These are phyloP conservation scores for Mellilla xanthometata DNA, from an alignment of 2,888 invertebrate species.

Conservation along the genomic window DNA sequence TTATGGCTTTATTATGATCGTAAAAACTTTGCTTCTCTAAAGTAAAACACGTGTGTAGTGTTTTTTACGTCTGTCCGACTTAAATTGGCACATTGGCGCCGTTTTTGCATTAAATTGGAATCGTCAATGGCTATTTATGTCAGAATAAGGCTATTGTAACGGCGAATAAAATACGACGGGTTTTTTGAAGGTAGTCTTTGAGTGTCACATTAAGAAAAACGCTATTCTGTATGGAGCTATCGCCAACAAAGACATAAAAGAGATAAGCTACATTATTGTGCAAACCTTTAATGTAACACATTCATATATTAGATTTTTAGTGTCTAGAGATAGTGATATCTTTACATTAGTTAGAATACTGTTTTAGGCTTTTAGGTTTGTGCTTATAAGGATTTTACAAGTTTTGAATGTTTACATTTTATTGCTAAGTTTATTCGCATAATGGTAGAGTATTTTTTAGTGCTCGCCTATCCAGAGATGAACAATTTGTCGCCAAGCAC, in stretches of 20 bases:
- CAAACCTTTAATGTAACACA: conserved; percentile 38
- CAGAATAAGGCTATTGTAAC: conserved; percentile 49
- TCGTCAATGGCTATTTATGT: conserved; percentile 49
- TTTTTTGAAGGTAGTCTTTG: conserved; percentile 42
- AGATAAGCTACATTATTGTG: conserved; percentile 41
- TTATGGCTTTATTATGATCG: conserved; percentile 17
- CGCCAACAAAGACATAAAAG: conserved; percentile 40
- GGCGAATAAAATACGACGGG: conserved; percentile 44
- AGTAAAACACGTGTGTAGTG: background rate
- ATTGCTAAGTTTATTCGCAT: no score
- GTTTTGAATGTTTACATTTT: no score
- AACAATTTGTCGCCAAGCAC: no score
- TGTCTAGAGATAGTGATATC: background rate
- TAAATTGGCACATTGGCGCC: conserved; percentile 43
- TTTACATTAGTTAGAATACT: no score
- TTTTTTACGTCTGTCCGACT: conserved; percentile 17
- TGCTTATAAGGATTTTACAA: no score
- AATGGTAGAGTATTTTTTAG: no score
- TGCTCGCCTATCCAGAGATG: no score
- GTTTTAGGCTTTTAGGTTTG: no score
- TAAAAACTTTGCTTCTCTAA: conserved; percentile 13
- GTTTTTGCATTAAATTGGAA: conserved; percentile 42
- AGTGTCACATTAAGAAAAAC: conserved; percentile 40
- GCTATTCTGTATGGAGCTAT: conserved; percentile 37
- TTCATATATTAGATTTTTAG: conserved; percentile 30